Evolutionary conservation across 2,888 invertebrate species (phyloP), one percentile per base, ranked within the genome.

Genomic region (Sinohyriopsis cumingii): DNA sequence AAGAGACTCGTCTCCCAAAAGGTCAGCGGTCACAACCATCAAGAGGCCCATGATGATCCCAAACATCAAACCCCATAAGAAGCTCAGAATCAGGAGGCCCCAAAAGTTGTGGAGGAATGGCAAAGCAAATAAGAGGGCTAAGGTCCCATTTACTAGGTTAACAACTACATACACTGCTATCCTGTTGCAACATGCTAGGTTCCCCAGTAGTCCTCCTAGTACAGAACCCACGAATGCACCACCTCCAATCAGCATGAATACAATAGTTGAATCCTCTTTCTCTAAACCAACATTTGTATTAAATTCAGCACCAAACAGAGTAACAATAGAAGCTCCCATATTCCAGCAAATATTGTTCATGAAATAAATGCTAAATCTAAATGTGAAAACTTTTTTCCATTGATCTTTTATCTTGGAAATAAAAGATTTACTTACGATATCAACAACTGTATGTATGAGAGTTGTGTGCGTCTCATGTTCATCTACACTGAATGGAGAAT

Each of bases 301-400:
- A 68, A 81, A 83, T 55, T 84, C 83, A n/a, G 84, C 82, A 25
- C 75, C 79, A 73, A 85, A 81, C 3, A 85, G 70, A 53, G 82
- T 57, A 1, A 82, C 24, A n/a, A 84, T 79, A 19, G 76, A 78
- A 9, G 68, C 73, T 2, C 80, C 78, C n/a, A 82, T 75, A 73
- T 87, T 87, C 85, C 85, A 87, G 54, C 79, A 74, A n/a, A 85
- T 76, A 68, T 85, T 87, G 63, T 82, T 85, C n/a, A 84, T 19
- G 70, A 82, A 84, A 68, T 77, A 87, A 12, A 85, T 76, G 28
- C 81, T 63, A 71, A 86, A 87, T 45, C 79, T 75, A 61, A 81
- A 68, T 59, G 80, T 72, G 24, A 75, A 72, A 9, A 77, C 63
- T 19, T 69, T 45, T 25, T 56, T 60, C 57, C 71, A 77, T 67